A percentile compares a stretch with the other conserved stretches of the same genome.
Conservation (phyloP, 2,113 vertebrate species). For the Pseudolaguvia tuberculata region DNA sequence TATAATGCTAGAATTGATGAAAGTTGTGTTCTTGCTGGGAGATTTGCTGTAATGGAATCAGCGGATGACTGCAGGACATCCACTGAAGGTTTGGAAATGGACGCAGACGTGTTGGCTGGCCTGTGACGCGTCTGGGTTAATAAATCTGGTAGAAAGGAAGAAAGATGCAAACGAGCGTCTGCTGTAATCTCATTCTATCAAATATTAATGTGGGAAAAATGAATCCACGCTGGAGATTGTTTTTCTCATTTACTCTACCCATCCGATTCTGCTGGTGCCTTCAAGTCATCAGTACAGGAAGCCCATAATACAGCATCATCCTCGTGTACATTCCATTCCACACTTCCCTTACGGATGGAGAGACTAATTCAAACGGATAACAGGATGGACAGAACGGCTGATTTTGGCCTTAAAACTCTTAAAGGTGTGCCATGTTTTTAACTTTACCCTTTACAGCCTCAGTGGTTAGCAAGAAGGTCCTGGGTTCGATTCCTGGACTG, state of each 20-base stretch:
- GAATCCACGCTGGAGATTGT: slow-evolving; percentile 43
- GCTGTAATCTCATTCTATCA: slow-evolving; percentile 50
- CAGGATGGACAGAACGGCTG: no score
- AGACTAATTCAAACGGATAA: no score
- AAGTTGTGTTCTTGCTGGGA: not conserved
- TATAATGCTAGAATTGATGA: not conserved
- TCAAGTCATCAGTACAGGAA: not conserved
- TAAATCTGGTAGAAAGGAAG: slow-evolving; percentile 39
- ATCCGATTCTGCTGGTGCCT: not conserved
- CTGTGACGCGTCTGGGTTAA: slow-evolving; percentile 38
- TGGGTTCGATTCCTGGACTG: no score
- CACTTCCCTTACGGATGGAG: not conserved
- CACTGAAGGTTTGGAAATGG: slow-evolving; percentile 42
- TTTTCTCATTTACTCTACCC: slow-evolving; percentile 38
- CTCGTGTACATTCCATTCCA: not conserved
- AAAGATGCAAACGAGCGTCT: slow-evolving; percentile 52
- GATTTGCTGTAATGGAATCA: not conserved
- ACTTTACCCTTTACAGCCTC: no score
- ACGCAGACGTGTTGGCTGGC: slow-evolving; percentile 44
- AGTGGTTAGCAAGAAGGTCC: no score
- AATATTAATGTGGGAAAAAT: slow-evolving; percentile 60
- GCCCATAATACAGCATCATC: not conserved
- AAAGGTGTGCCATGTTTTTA: no score
- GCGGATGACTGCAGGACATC: slow-evolving; percentile 8
- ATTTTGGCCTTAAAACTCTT: no score